Percentiles rank a stretch among this genome's conserved stretches.
These are phyloP conservation scores for Chelon auratus DNA, from an alignment of 2,797 vertebrate genomes.

Conservation along the genomic window DNA sequence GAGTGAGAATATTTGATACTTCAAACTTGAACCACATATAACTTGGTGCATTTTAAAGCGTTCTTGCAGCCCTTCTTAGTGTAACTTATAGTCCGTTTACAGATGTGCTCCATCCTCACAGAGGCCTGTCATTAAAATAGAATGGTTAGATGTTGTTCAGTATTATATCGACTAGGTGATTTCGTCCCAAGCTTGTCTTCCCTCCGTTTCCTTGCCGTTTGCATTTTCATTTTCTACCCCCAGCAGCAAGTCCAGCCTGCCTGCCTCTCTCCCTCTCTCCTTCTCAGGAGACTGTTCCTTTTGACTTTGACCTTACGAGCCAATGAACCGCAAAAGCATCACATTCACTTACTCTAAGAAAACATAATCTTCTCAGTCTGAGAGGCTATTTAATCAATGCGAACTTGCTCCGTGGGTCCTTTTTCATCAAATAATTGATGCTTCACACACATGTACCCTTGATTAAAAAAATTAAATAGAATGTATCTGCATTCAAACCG, in stretches of 20 bases:
- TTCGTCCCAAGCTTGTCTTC: constrained; percentile 30
- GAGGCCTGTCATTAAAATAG: constrained; percentile 45
- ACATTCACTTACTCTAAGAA: constrained; percentile 62
- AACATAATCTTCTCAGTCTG: constrained; percentile 70
- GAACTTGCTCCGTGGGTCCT: constrained; percentile 61
- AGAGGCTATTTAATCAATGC: constrained; percentile 70
- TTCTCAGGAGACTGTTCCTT: constrained; percentile 38
- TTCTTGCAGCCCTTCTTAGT: constrained; percentile 37
- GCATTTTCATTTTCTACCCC: constrained; percentile 41
- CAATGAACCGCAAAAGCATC: constrained; percentile 48
- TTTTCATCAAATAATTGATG: constrained; percentile 77
- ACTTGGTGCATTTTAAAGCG: constrained; percentile 24
- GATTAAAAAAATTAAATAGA: constrained; percentile 71
- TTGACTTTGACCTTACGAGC: constrained; percentile 62
- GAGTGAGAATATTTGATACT: constrained; percentile 37
- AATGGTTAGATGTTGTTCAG: constrained; percentile 16
- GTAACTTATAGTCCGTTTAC: constrained; percentile 49
- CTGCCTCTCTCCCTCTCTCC: constrained; percentile 13
- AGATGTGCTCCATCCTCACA: constrained; percentile 26
- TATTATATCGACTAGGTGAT: constrained; percentile 8
- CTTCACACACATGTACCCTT: constrained; percentile 68
- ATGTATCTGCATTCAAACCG: constrained; percentile 74
- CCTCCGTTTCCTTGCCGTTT: constrained; percentile 21
- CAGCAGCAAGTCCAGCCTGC: constrained; percentile 13
- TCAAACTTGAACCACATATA: constrained; percentile 39